Base-by-base conservation (phyloP, 1,140 invertebrate genomes). In the Drosophila lini region DNA sequence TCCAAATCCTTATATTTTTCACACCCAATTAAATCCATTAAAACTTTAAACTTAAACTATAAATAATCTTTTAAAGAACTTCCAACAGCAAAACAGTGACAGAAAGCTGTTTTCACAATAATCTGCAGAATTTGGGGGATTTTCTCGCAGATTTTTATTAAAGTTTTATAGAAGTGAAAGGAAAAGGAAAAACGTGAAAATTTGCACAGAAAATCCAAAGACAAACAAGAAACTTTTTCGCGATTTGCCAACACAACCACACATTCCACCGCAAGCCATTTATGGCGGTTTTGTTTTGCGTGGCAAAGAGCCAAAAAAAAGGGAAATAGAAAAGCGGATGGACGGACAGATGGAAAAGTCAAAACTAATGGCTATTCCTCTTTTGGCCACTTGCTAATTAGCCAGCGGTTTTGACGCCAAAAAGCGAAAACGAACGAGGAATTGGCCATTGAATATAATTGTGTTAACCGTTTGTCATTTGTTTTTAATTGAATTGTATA, bases 361-460 rank as follows among this genome's bases (percentile, higher is more conserved):
- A 41, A 61, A 78, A 65, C 67, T 56, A 62, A 40, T 31, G 36
- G 45, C 64, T 15, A 50, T 68, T 68, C 44, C 19, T 76, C 45
- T 60, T 41, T 47, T 64, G 42, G 57, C 45, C 62, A 75, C 22
- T 55, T 65, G 55, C 55, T 78, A 78, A 79, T 79, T 79, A 67
- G 19, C 16, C 34, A 38, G 42, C 38, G 22, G 50, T 15, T 36
- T 63, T 44, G 13, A 58, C 11, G 38, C 44, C 15, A 28, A 55
- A 56, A 56, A 45, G 36, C 10, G 2, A 56, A 25, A 28, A 45
- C 7, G 32, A 10, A 36, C 32, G 15, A 9, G 15, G 32, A 63
- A 55, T 62, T 41, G 44, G 10, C 31, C 25, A 34, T 63, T 13
- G 16, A 59, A 61, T 40, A 22, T 11, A 6, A 40, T 67, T 62